Evolutionary conservation across 2,888 invertebrate genomes (phyloP).

Genomic region (Lamellibrachia columna): DNA sequence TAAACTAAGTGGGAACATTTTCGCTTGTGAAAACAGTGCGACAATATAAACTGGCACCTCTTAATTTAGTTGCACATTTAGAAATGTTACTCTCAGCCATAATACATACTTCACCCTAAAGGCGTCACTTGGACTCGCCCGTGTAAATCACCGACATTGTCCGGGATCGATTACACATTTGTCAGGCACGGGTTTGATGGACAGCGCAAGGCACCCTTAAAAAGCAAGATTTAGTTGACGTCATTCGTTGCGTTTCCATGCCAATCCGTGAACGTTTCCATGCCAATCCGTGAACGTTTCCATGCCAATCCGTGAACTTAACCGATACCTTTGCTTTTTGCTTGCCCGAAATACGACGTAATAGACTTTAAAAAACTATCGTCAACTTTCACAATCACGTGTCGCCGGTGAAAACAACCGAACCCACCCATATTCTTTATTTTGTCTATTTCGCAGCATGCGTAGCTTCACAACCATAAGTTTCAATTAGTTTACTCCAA

Average conservation of each 20-base stretch:
- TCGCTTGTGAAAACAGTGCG: too few relatives aligned
- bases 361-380: too few relatives aligned
- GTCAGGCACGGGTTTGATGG: background rate
- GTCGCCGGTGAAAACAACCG: background rate
- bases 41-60: too few relatives aligned
- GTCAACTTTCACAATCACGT: background rate
- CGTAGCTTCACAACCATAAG: background rate
- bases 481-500: background rate
- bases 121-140: background rate
- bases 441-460: background rate
- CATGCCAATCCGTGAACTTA: background rate
- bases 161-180: background rate
- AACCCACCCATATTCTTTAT: background rate
- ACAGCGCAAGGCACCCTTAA: background rate
- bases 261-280: background rate
- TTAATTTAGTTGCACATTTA: too few relatives aligned
- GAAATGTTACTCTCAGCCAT: too few relatives aligned
- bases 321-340: background rate
- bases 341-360: background rate
- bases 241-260: background rate
- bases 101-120: background rate
- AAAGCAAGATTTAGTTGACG: background rate
- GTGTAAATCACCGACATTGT: background rate
- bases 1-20: too few relatives aligned
- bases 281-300: background rate